These are phyloP conservation scores for Porites divaricata DNA, from an alignment of 92 coral and sea anemone species.

Conservation along the genomic window DNA sequence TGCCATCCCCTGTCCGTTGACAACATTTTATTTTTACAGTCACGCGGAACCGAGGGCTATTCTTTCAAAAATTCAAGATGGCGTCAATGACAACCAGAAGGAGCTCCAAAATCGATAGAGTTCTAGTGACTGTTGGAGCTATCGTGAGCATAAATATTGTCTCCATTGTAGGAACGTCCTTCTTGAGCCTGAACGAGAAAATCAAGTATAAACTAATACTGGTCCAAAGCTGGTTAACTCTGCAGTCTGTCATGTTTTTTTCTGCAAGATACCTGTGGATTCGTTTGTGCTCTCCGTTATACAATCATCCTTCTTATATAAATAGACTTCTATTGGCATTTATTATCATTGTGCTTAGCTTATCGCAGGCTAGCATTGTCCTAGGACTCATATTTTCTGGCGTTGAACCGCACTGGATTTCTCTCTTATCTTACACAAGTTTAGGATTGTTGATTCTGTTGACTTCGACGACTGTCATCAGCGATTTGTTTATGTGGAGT, in stretches of 20 bases:
- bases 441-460: constrained; percentile 70
- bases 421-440: constrained; percentile 61
- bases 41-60: no score
- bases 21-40: no score
- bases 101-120: constrained; percentile 32
- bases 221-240: constrained; percentile 61
- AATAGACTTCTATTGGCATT: constrained; percentile 46
- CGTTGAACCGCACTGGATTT: constrained; percentile 79
- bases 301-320: constrained; percentile 28
- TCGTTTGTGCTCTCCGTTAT: constrained; percentile 67
- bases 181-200: constrained; percentile 66
- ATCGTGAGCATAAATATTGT: constrained; percentile 71
- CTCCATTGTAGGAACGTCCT: constrained; percentile 69
- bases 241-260: constrained; percentile 71
- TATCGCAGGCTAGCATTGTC: constrained; percentile 77
- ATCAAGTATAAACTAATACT: constrained; percentile 72
- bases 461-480: constrained; percentile 54
- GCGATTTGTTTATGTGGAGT: constrained; percentile 50
- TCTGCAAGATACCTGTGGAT: constrained; percentile 78
- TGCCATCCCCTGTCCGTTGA: no score
- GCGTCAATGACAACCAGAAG: constrained; percentile 33
- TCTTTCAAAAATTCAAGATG: constrained; percentile 38
- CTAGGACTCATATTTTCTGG: constrained; percentile 80
- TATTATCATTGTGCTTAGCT: constrained; percentile 55
- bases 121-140: constrained; percentile 63